These are phyloP conservation scores for Pavo muticus DNA, from an alignment of 2,113 vertebrate species.

Conservation along the genomic window DNA sequence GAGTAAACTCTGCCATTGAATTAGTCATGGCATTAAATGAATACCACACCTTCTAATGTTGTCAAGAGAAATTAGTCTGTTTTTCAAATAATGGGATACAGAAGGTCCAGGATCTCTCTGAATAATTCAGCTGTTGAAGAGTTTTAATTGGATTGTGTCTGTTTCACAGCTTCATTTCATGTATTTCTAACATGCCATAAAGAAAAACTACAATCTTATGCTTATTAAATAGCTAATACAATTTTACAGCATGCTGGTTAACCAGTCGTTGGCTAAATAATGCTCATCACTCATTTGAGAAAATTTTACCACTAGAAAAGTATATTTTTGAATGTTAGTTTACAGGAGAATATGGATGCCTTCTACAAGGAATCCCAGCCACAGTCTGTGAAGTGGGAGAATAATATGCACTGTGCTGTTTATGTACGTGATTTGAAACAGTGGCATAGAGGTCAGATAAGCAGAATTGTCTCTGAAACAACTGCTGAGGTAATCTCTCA, in stretches of 20 bases:
- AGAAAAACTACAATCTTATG: neutral
- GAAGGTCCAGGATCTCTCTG: neutral
- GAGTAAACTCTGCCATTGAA: neutral
- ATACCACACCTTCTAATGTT: neutral
- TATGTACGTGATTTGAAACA: conserved; percentile 73
- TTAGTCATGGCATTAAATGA: neutral
- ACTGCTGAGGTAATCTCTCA: conserved; percentile 80
- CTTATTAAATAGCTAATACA: neutral
- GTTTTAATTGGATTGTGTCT: neutral
- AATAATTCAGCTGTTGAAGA: neutral
- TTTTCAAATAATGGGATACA: neutral
- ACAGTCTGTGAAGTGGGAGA: conserved; percentile 80
- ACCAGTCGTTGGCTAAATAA: neutral
- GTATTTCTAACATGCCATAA: neutral
- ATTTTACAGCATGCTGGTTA: neutral
- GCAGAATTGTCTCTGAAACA: conserved; percentile 75
- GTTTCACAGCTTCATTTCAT: neutral
- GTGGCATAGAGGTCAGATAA: conserved; percentile 89
- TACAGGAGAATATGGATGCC: conserved; percentile 82
- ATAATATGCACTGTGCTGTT: conserved; percentile 86
- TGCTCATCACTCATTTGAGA: neutral
- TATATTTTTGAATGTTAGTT: conserved; percentile 67
- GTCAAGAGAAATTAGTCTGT: neutral
- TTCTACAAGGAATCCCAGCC: conserved; percentile 76
- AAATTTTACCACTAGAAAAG: neutral